Conservation (phyloP, 2,888 invertebrate species). For the Idaea straminata region DNA sequence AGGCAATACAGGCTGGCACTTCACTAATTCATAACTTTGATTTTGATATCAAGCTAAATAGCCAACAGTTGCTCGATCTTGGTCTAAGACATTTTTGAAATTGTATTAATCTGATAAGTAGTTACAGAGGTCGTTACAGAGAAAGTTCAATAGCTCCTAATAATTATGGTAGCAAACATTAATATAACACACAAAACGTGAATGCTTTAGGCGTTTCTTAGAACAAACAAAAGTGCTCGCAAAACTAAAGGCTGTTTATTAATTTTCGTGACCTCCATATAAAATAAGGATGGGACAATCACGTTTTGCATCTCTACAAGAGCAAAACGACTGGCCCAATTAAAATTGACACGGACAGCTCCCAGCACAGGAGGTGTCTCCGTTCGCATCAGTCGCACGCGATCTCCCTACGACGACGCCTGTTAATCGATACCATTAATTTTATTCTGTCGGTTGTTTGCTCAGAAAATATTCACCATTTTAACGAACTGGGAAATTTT, state of each 20-base stretch:
- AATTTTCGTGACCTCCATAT: slow-evolving; percentile 67
- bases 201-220: slow-evolving; percentile 17
- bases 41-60: neutral
- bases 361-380: slow-evolving; percentile 59
- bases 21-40: neutral
- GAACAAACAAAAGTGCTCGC: slow-evolving; percentile 17
- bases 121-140: neutral
- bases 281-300: slow-evolving; percentile 66
- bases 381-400: slow-evolving; percentile 69
- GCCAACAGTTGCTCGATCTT: neutral
- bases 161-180: slow-evolving; percentile 2
- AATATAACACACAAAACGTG: neutral
- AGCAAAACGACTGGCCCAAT: slow-evolving; percentile 71
- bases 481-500: slow-evolving; percentile 47
- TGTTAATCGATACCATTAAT: slow-evolving; percentile 75
- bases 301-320: slow-evolving; percentile 57
- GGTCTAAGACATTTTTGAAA: slow-evolving; percentile 1
- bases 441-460: slow-evolving; percentile 63
- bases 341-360: slow-evolving; percentile 75
- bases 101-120: neutral
- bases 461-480: slow-evolving; percentile 60
- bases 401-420: slow-evolving; percentile 60
- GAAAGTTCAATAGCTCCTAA: neutral
- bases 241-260: slow-evolving; percentile 29
- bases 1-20: neutral